Base-by-base conservation (phyloP, 2,113 vertebrate genomes). In the Brachyistius frenatus region DNA sequence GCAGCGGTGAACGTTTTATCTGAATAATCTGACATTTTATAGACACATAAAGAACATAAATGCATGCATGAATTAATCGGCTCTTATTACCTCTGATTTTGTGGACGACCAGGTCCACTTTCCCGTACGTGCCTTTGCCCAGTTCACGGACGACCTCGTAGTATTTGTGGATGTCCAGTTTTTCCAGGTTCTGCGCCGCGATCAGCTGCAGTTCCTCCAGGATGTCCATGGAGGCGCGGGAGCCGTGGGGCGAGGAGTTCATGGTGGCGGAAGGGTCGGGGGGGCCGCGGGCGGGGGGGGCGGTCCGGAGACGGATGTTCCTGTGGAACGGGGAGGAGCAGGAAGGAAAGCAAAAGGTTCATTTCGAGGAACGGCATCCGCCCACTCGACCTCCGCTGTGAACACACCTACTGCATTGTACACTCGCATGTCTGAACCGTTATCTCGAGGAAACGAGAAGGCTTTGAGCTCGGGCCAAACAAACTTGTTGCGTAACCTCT, bases 81-180 rank as follows among this genome's bases (percentile, higher is more conserved):
- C 5, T 3, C 14, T 8, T 15, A 1, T 77, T 86, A 96, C 95
- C 95, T 94, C 92, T 85, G 77, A 92, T 91, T 54, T 94, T 95
- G 83, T 96, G 95, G 68, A 96, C 66, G 35, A 94, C 95, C 67
- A 96, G 89, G 85, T 96, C 95, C 85, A 96, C 95, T 32, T 95
- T 95, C 46, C 95, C 95, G 2, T 96, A 96, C 55, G 95, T 95
- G n/a, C 95, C 95, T 47, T 95, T 95, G 2, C 95, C 95, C 83
- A 96, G 90, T 75, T 95, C 94, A n/a, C 94, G 82, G 52, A 96
- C 91, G 41, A 95, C 92, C 64, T 95, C 94, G 32, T 95, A 96
- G 84, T 96, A 94, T 56, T 94, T 94, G 52, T 89, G 83, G 76
- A 95, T 88, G 77, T 95, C 94, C 79, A 95, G 78, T 58, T 92